These are phyloP conservation scores for Osmerus mordax DNA, from an alignment of 2,113 vertebrate genomes.

Conservation along the genomic window DNA sequence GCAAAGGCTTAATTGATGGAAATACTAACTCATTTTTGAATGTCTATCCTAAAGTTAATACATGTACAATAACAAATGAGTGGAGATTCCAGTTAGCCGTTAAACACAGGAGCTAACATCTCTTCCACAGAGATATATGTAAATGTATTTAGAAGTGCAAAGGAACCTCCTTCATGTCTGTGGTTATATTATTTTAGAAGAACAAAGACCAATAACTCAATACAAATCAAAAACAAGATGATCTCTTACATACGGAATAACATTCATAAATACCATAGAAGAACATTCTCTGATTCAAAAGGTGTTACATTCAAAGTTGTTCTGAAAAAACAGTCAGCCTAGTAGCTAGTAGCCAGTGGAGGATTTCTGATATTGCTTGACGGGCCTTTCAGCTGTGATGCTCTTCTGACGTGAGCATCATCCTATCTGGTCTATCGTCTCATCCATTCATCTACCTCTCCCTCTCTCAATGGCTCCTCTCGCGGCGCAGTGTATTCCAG, in stretches of 20 bases:
- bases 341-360: constrained; percentile 27
- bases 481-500: constrained; percentile 1
- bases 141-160: constrained; percentile 20
- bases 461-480: constrained; percentile 4
- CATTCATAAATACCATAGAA: constrained; percentile 49
- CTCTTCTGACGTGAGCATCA: constrained; percentile 16
- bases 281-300: constrained; percentile 37
- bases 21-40: neutral
- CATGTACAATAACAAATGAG: neutral
- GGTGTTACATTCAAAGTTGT: constrained; percentile 61
- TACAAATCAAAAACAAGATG: constrained; percentile 23
- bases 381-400: constrained; percentile 22
- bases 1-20: neutral
- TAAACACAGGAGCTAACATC: neutral
- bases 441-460: neutral
- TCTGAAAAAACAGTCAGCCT: constrained; percentile 54
- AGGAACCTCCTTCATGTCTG: neutral
- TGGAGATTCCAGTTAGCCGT: constrained; percentile 1
- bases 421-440: neutral
- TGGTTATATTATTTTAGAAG: constrained; percentile 18
- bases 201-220: constrained; percentile 24
- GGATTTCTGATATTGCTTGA: constrained; percentile 17
- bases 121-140: neutral
- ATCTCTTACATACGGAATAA: constrained; percentile 46
- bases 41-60: neutral